phyloP scores from a whole-genome alignment of 2,797 vertebrate genomes.

The Galagoides demidoff region DNA sequence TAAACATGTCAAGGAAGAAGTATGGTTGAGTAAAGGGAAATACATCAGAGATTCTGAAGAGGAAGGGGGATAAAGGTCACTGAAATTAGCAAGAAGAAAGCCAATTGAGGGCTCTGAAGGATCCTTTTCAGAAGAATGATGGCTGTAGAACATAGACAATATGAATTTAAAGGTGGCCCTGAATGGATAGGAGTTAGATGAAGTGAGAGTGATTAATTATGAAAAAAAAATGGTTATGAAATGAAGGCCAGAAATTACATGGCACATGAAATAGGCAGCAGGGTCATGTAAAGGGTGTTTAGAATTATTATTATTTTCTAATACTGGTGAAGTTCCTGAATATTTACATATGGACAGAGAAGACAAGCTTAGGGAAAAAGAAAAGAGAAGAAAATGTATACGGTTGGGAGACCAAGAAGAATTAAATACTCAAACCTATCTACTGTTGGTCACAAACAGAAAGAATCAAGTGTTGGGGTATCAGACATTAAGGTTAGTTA shows the following conservation, averaged over 20 bases:
- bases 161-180: background rate
- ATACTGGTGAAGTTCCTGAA: background rate
- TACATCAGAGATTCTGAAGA: background rate
- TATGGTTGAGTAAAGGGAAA: background rate
- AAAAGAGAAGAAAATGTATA: background rate
- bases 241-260: background rate
- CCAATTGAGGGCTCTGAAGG: background rate
- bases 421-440: background rate
- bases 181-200: background rate
- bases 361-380: background rate
- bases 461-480: background rate
- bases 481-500: background rate
- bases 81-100: conserved; percentile 46
- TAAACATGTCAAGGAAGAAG: background rate
- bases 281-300: background rate
- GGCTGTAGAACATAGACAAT: background rate
- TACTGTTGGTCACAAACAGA: background rate
- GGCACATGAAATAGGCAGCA: background rate
- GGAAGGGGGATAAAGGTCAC: background rate
- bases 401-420: background rate
- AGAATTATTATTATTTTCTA: background rate
- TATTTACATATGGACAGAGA: background rate
- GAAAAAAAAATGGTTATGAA: background rate
- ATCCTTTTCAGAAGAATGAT: background rate
- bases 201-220: background rate